A percentile compares a stretch with the other conserved stretches of the same genome.
These are phyloP conservation scores for Petrocephalus microphthalmus DNA, from an alignment of 2,113 vertebrate species.

Conservation along the genomic window DNA sequence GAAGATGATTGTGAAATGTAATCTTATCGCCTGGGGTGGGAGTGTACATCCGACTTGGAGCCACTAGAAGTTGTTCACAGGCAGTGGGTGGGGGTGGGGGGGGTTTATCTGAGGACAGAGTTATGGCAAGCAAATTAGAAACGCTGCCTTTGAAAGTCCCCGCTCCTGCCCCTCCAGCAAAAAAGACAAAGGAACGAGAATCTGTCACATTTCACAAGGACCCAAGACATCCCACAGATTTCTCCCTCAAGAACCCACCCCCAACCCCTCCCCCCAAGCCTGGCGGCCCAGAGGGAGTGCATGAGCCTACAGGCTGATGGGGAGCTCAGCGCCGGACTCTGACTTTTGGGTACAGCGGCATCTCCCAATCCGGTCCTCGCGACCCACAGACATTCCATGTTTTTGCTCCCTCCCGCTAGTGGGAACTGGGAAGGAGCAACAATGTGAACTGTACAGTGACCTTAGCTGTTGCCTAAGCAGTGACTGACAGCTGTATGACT, in stretches of 20 bases:
- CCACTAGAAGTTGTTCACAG: background rate
- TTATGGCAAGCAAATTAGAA: background rate
- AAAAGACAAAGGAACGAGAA: background rate
- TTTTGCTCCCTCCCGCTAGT: too few species aligned
- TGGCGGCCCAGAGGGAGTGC: background rate
- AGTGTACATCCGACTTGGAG: background rate
- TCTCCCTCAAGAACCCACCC: conserved; percentile 1
- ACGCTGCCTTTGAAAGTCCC: conserved; percentile 24
- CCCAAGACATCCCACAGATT: conserved; percentile 34
- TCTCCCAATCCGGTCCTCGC: too few species aligned
- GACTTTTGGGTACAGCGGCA: background rate
- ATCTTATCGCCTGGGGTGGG: conserved; percentile 14
- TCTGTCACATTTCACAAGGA: conserved; percentile 45
- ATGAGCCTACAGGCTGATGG: background rate
- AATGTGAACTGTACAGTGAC: background rate
- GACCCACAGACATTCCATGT: too few species aligned
- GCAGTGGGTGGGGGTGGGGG: background rate
- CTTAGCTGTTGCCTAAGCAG: too few species aligned
- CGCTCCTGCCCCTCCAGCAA: background rate
- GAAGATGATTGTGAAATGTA: background rate
- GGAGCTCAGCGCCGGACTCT: background rate
- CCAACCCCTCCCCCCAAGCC: too few species aligned
- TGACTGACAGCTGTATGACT: background rate
- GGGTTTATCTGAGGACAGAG: background rate
- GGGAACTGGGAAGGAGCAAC: too few species aligned